phyloP scores from a whole-genome alignment of 2,113 vertebrate species.

The Pantherophis guttatus region DNA sequence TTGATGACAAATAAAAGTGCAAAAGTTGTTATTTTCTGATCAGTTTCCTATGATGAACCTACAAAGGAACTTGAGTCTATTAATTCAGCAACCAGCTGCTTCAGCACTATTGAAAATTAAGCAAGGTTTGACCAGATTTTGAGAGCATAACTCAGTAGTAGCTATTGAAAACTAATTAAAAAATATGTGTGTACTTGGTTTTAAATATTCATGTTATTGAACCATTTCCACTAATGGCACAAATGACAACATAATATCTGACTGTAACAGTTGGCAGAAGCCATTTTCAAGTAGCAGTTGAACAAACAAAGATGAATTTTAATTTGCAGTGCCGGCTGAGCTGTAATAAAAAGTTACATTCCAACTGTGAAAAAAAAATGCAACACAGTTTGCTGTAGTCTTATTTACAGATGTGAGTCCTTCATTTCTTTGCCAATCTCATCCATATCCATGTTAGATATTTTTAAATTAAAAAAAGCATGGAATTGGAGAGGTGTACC shows the following conservation, averaged over 20 bases:
- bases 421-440: constrained; percentile 49
- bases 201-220: constrained; percentile 71
- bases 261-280: constrained; percentile 75
- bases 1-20: constrained; percentile 39
- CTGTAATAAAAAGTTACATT: constrained; percentile 77
- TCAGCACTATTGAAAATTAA: constrained; percentile 60
- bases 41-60: constrained; percentile 28
- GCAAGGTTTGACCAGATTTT: constrained; percentile 58
- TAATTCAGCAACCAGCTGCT: constrained; percentile 53
- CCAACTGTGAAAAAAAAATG: constrained; percentile 72
- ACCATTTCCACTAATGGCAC: constrained; percentile 69
- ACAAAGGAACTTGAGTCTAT: constrained; percentile 50
- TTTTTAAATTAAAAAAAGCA: constrained; percentile 53
- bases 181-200: constrained; percentile 57
- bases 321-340: constrained; percentile 76
- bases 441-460: constrained; percentile 61
- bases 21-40: constrained; percentile 44
- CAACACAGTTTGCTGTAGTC: constrained; percentile 70
- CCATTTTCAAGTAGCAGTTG: constrained; percentile 75
- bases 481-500: constrained; percentile 43
- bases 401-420: constrained; percentile 72
- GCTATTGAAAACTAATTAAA: constrained; percentile 62
- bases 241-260: constrained; percentile 72
- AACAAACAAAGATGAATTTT: constrained; percentile 77
- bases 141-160: constrained; percentile 53